phyloP scores from a whole-genome alignment of 2,888 invertebrate genomes.

The Acrobasis repandana region DNA sequence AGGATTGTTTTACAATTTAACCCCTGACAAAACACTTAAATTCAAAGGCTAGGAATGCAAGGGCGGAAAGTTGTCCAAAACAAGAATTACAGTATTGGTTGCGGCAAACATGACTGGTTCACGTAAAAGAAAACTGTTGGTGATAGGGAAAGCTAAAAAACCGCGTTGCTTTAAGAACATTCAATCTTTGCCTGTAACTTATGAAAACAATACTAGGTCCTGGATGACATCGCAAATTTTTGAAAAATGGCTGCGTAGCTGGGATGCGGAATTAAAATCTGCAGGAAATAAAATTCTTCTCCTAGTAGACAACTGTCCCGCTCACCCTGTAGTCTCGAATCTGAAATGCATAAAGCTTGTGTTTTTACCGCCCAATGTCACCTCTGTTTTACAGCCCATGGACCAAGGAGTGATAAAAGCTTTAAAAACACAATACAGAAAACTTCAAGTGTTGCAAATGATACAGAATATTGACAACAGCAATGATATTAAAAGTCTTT shows the following conservation, averaged over 20 bases:
- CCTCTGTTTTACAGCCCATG: constrained; percentile 31
- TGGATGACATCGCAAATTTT: constrained; percentile 45
- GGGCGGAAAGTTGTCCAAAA: constrained; percentile 50
- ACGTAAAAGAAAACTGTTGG: constrained; percentile 43
- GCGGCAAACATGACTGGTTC: constrained; percentile 45
- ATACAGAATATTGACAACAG: background rate
- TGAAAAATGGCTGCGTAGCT: constrained; percentile 29
- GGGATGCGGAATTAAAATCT: constrained; percentile 33
- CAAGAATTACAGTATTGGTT: constrained; percentile 44
- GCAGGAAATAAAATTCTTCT: constrained; percentile 38
- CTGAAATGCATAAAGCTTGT: constrained; percentile 37
- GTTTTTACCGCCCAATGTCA: constrained; percentile 32
- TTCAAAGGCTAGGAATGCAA: constrained; percentile 42
- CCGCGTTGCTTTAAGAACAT: constrained; percentile 40
- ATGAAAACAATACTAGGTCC: constrained; percentile 40
- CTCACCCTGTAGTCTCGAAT: constrained; percentile 34
- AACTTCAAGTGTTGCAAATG: constrained; percentile 20
- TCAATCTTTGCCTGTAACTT: constrained; percentile 7
- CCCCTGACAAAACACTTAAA: constrained; percentile 39
- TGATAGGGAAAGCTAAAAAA: constrained; percentile 47
- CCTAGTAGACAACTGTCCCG: constrained; percentile 44
- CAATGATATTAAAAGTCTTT: too few species aligned
- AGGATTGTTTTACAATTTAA: constrained; percentile 32
- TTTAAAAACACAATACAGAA: constrained; percentile 24
- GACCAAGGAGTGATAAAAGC: constrained; percentile 31